Conservation (phyloP, 1,140 invertebrate genomes). For the Oncopodura yosiiana region DNA sequence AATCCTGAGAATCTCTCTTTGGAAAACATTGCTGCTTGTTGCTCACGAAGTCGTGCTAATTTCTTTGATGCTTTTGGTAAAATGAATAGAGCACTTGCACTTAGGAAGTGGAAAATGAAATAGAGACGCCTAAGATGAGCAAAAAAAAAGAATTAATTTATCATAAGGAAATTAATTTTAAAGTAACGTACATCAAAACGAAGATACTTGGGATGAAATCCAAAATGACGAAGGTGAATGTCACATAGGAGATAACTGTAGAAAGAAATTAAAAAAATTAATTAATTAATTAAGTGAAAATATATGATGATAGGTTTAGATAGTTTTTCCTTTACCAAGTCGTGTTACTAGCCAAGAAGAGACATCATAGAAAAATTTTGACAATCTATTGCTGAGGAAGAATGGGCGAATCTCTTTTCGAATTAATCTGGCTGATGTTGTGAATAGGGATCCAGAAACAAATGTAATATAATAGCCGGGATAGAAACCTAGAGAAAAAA, state of each 20-base stretch:
- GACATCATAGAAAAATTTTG: slow-evolving; percentile 64
- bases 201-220: slow-evolving; percentile 59
- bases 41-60: slow-evolving; percentile 3
- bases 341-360: slow-evolving; percentile 68
- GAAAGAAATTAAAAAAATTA: too few relatives aligned
- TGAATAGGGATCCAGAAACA: slow-evolving; percentile 74
- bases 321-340: too few relatives aligned
- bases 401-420: slow-evolving; percentile 61
- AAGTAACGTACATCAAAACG: slow-evolving; percentile 43
- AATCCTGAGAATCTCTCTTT: background rate
- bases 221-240: slow-evolving; percentile 79
- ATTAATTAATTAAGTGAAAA: too few relatives aligned
- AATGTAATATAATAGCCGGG: slow-evolving; percentile 96
- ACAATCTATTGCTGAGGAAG: slow-evolving; percentile 54
- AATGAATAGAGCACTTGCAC: slow-evolving; percentile 45
- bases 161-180: slow-evolving; percentile 4
- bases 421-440: slow-evolving; percentile 67
- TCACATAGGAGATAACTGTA: slow-evolving; percentile 71
- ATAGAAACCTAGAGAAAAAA: slow-evolving; percentile 11
- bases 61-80: slow-evolving; percentile 39
- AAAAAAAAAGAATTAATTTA: slow-evolving; percentile 31
- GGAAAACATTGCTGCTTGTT: background rate
- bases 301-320: too few relatives aligned
- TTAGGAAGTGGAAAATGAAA: slow-evolving; percentile 51
- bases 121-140: slow-evolving; percentile 47